Base-by-base conservation (phyloP, 2,888 invertebrate genomes). In the Epirrhoe tristata region DNA sequence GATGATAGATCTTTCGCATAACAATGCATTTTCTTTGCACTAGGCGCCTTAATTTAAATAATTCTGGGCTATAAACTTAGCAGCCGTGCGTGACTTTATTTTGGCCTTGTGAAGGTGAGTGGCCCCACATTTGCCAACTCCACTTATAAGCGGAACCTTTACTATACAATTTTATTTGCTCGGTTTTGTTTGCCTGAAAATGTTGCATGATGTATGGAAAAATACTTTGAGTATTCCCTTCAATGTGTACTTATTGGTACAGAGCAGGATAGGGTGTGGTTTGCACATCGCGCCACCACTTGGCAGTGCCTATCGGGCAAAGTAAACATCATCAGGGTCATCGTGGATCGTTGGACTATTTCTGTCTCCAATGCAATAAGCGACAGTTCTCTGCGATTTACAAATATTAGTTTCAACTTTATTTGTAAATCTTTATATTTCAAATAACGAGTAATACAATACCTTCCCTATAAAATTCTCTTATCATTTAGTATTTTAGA, bases 81-180 rank as follows among this genome's bases (percentile, higher is more conserved):
- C 79, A 82, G 12, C 66, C 67, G 61, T 63, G 61, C 59, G 46
- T 58, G 48, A 70, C 73, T 77, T 69, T 69, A 75, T 76, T 70
- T 73, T 77, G 79, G 78, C 85, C 87, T 87, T 85, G 83, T 63
- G 70, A 74, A 85, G 82, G 82, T 84, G 81, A 86, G 67, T 83
- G 84, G 76, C 79, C 83, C 74, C 70, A 71, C 70, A 79, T 72
- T 79, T 73, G 74, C 69, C 63, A 68, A 74, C 57, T 68, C 63
- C 34, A 60, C 17, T 52, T 56, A 64, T 58, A 73, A 70, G 74
- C 73, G 74, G 70, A 72, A 71, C 68, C 51, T 53, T 46, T 66
- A 63, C 59, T 64, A 59, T 63, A 66, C 64, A 59, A 59, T 57
- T 63, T 66, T 71, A 67, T 68, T 70, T 71, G 66, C 67, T 67